Base-by-base conservation (phyloP, 2,113 vertebrate species). In the Phyllostomus discolor region DNA sequence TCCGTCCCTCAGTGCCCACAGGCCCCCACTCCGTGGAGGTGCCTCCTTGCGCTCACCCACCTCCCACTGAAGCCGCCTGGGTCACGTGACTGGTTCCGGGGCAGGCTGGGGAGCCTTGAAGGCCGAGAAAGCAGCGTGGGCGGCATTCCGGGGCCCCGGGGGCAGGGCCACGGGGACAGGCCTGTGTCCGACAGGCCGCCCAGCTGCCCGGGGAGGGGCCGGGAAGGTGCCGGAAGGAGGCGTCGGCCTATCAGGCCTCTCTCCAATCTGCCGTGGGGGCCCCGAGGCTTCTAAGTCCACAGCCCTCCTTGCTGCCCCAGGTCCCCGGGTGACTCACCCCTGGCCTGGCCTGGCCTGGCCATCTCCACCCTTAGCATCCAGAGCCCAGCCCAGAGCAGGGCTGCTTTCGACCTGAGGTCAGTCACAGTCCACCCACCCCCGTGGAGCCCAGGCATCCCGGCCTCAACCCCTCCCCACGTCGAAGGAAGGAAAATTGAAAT, bases 401-500 rank as follows among this genome's bases (percentile, higher is more conserved):
- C 67, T 41, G 31, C 26, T 17, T 75, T 17, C 0, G 16, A 70
- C 14, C 20, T 17, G 50, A 35, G 35, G 81, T 82, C 88, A 54
- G 59, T 35, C 43, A 28, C 4, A 1, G 35, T 33, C 82, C 43
- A 12, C 1, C 19, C 48, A 33, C 38, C n/a, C 43, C 57, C 46
- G 19, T 0, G 0, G n/a, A 48, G 78, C 28, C 20, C 20, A 10
- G 11, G 6, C 0, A 33, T 67, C n/a, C 50, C 72, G 31, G 52
- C 52, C 79, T 81, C 93, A 19, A 15, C 48, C 86, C 84, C 52
- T 72, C 67, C 5, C 75, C 28, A 22, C 75, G 70, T 52, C 20
- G 4, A 54, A 78, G 88, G 87, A 46, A 88, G 90, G 75, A 46
- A 96, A 95, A 90, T 46, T 35, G 22, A 95, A 96, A 66, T 90